phyloP scores from a whole-genome alignment of 2,888 invertebrate genomes.

The Ctena decussata region DNA sequence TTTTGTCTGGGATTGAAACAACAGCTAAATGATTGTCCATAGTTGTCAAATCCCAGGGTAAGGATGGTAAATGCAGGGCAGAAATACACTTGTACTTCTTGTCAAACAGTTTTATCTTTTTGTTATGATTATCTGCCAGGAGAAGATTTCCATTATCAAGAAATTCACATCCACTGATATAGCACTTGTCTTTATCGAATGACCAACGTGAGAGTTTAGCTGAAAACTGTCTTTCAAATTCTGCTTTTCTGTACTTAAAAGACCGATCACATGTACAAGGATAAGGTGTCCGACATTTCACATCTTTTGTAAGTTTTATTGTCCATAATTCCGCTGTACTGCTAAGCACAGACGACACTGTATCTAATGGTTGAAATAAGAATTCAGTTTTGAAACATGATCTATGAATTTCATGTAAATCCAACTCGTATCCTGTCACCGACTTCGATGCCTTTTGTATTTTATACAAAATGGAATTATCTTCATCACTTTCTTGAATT shows the following conservation, averaged over 20 bases:
- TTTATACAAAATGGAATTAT: slow-evolving; percentile 32
- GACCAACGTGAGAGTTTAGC: slow-evolving; percentile 58
- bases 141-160: slow-evolving; percentile 52
- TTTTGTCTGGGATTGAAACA: slow-evolving; percentile 54
- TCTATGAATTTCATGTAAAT: slow-evolving; percentile 14
- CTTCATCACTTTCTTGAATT: slow-evolving; percentile 3
- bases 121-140: slow-evolving; percentile 56
- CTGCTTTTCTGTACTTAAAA: slow-evolving; percentile 40
- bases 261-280: slow-evolving; percentile 59
- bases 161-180: slow-evolving; percentile 62
- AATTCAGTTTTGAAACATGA: slow-evolving; percentile 35
- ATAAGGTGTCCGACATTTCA: slow-evolving; percentile 38
- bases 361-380: slow-evolving; percentile 31
- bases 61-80: slow-evolving; percentile 32
- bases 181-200: slow-evolving; percentile 55
- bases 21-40: slow-evolving; percentile 41
- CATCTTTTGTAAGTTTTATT: slow-evolving; percentile 25
- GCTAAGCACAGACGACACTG: slow-evolving; percentile 8
- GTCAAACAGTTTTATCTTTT: slow-evolving; percentile 59
- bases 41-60: slow-evolving; percentile 59
- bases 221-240: slow-evolving; percentile 42
- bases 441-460: slow-evolving; percentile 45
- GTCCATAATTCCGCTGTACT: slow-evolving; percentile 38
- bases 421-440: background rate
- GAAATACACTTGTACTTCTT: slow-evolving; percentile 58